A percentile compares a stretch with the other conserved stretches of the same genome.
phyloP scores from a whole-genome alignment of 2,797 vertebrate genomes.

The Caiman crocodilus region DNA sequence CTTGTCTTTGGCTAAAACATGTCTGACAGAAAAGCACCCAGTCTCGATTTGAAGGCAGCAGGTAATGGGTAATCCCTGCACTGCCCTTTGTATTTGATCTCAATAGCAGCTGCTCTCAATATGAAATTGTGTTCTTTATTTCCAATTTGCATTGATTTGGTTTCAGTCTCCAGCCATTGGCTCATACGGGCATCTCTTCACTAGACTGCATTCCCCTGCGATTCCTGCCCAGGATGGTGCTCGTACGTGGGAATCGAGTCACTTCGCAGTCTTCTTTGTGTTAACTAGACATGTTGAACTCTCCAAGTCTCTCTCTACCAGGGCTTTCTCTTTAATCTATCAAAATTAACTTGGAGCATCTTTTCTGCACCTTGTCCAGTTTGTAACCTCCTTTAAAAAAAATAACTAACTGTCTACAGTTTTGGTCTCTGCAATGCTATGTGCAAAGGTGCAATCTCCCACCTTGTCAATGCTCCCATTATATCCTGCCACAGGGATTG shows the following conservation, averaged over 20 bases:
- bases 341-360: neutral
- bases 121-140: neutral
- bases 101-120: neutral
- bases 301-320: neutral
- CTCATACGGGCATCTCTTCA: neutral
- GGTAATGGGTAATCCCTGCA: neutral
- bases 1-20: rapidly evolving
- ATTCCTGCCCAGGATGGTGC: neutral
- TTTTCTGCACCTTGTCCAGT: neutral
- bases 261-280: neutral
- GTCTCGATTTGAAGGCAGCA: neutral
- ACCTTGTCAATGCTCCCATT: neutral
- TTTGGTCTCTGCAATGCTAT: neutral
- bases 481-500: rapidly evolving
- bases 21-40: rapidly evolving
- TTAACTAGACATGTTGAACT: neutral
- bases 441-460: rapidly evolving
- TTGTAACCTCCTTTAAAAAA: neutral
- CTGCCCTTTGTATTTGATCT: neutral
- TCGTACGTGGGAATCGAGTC: neutral
- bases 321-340: rapidly evolving
- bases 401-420: rapidly evolving
- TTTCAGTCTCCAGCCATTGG: neutral
- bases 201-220: neutral
- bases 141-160: neutral